Evolutionary conservation across 2,113 vertebrate genomes (phyloP).

Genomic region (Eonycteris spelaea): DNA sequence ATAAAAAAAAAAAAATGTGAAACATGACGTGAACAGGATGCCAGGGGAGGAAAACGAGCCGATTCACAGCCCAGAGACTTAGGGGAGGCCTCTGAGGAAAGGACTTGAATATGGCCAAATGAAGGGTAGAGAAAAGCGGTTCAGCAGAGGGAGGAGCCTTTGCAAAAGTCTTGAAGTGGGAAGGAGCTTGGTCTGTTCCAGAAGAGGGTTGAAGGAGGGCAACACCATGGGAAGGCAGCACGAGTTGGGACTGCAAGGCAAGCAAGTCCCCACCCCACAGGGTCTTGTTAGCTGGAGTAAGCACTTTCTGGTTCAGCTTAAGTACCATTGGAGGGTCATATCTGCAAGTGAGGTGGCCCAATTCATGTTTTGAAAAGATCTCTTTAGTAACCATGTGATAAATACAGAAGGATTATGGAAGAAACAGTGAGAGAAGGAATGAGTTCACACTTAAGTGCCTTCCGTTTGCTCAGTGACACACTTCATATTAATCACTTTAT

Average conservation of each 20-base stretch:
- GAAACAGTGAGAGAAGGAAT: neutral
- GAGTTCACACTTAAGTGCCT: neutral
- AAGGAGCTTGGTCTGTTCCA: neutral
- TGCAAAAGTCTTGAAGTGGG: neutral
- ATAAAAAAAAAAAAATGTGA: neutral
- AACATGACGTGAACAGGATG: neutral
- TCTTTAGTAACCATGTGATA: neutral
- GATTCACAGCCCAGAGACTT: neutral
- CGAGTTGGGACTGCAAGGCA: neutral
- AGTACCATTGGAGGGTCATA: neutral
- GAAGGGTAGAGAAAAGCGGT: neutral
- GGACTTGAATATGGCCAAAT: neutral
- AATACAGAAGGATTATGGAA: neutral
- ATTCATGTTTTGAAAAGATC: neutral
- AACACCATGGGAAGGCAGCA: neutral
- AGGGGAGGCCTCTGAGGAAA: neutral
- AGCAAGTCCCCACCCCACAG: neutral
- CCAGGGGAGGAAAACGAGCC: neutral
- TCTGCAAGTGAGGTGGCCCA: neutral
- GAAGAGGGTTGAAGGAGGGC: neutral
- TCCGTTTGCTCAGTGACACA: neutral
- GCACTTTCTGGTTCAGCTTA: neutral
- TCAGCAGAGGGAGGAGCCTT: neutral
- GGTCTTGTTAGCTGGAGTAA: neutral
- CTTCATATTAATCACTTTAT: neutral